A percentile compares a stretch with the other conserved stretches of the same genome.
These are phyloP conservation scores for Palythoa grandiflora DNA, from an alignment of 92 coral and sea anemone genomes.

Conservation along the genomic window DNA sequence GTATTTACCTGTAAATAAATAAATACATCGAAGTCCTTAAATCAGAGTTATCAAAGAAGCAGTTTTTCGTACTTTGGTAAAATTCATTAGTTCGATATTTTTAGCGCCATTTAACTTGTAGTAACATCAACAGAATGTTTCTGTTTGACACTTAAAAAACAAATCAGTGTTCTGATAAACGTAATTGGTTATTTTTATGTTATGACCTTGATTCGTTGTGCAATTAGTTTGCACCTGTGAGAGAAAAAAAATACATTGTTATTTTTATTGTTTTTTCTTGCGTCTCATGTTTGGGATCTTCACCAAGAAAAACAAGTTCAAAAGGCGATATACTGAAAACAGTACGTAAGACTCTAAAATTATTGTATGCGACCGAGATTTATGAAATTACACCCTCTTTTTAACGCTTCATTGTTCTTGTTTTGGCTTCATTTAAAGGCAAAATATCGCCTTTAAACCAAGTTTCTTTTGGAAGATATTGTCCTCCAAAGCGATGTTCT, in stretches of 20 bases:
- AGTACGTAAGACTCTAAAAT: slow-evolving; percentile 13
- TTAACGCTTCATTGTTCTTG: slow-evolving; percentile 2
- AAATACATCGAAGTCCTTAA: slow-evolving; percentile 13
- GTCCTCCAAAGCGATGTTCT: slow-evolving; percentile 1
- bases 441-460: slow-evolving; percentile 2
- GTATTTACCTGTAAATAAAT: slow-evolving; percentile 2
- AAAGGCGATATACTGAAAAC: slow-evolving; percentile 14
- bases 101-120: slow-evolving; percentile 3
- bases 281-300: slow-evolving; percentile 18
- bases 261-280: slow-evolving; percentile 8
- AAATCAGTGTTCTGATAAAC: slow-evolving; percentile 10
- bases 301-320: slow-evolving; percentile 14
- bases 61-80: background rate
- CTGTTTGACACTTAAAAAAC: slow-evolving; percentile 11
- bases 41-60: slow-evolving; percentile 15
- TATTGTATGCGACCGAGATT: slow-evolving; percentile 8
- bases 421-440: slow-evolving; percentile 2
- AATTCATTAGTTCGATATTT: slow-evolving; percentile 10
- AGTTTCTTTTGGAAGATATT: background rate
- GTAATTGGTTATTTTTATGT: slow-evolving; percentile 12
- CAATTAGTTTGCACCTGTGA: slow-evolving; percentile 12
- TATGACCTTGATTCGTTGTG: slow-evolving; percentile 12
- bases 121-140: slow-evolving; percentile 12
- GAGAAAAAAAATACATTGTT: background rate
- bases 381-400: slow-evolving; percentile 10